These are phyloP conservation scores for Puntigrus tetrazona DNA, from an alignment of 2,113 vertebrate genomes.

Conservation along the genomic window DNA sequence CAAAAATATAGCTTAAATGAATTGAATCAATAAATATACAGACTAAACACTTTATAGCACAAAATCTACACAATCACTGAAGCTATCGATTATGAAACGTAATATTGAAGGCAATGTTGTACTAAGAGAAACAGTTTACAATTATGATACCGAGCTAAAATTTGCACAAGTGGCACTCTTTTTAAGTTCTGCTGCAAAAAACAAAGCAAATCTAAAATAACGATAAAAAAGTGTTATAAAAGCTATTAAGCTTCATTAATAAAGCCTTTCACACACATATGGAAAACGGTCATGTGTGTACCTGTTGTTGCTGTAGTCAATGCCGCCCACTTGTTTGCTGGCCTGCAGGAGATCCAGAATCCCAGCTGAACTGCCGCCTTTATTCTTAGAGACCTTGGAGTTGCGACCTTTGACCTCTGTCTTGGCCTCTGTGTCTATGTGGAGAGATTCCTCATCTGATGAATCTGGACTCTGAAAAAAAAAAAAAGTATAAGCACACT, in stretches of 20 bases:
- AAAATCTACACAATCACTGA: not conserved
- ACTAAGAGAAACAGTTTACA: not conserved
- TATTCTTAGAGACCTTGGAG: slow-evolving; percentile 88
- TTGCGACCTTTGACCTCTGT: slow-evolving; percentile 81
- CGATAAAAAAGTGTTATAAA: not conserved
- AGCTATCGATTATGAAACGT: not conserved
- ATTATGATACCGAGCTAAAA: not conserved
- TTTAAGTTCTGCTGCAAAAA: not conserved
- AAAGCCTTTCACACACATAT: not conserved
- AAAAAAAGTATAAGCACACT: not conserved
- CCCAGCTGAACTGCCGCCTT: slow-evolving; percentile 83
- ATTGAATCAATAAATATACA: not conserved
- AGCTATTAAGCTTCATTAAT: not conserved
- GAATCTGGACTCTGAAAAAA: slow-evolving; percentile 84
- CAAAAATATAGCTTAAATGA: not conserved
- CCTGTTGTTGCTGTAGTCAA: slow-evolving; percentile 97
- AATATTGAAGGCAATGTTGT: not conserved
- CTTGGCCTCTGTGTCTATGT: slow-evolving; percentile 93
- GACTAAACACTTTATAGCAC: not conserved
- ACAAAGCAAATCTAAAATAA: not conserved
- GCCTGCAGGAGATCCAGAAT: slow-evolving; percentile 96
- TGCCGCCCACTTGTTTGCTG: slow-evolving; percentile 96
- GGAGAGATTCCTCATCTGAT: slow-evolving; percentile 93
- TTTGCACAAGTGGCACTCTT: not conserved
- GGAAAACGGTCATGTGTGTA: slow-evolving; percentile 62